Evolutionary conservation across 1,140 invertebrate species (phyloP), one percentile per base, ranked within the genome.

Genomic region (Nasonia vitripennis): DNA sequence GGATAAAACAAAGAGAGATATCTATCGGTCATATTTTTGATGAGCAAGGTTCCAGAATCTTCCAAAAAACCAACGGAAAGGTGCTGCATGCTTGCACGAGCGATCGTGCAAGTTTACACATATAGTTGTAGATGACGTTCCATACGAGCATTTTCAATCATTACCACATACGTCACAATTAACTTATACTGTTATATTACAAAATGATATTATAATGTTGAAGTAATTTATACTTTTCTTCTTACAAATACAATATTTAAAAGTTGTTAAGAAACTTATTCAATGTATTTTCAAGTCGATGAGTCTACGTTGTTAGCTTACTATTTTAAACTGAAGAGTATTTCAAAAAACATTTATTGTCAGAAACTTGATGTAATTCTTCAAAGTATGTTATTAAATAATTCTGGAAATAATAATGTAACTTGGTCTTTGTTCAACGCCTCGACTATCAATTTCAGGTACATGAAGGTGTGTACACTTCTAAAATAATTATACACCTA

Each of bases 21-120:
- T 78, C 68, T 55, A 82, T 82, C 55, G 12, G n/a, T 81, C 7
- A 85, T 86, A 86, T 86, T 82, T 81, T 86, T 86, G 80, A 82
- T 78, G 80, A 82, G 23, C 17, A 78, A 41, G 48, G 34, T 82
- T 86, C 9, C 2, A 78, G 73, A 41, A 82, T 81, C 79, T 81
- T 77, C 77, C 84, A 75, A 78, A 27, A 81, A 68, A 62, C 10
- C 12, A 68, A 45, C 70, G 20, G 45, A 27, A 78, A 31, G 79
- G 80, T 82, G 74, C 67, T 71, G 74, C 73, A 12, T 51, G 20
- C 67, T 85, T 70, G 73, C 77, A 85, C 34, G 27, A n/a, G 23
- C 20, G 67, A 48, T 37, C 62, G 55, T 62, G 41, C 34, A 85
- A 45, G 78, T 75, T 75, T 75, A 37, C 79, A 80, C 0, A 51